A percentile compares a stretch with the other conserved stretches of the same genome.
Conservation (phyloP, 2,888 invertebrate genomes). For the Rotaria magnacalcarata region DNA sequence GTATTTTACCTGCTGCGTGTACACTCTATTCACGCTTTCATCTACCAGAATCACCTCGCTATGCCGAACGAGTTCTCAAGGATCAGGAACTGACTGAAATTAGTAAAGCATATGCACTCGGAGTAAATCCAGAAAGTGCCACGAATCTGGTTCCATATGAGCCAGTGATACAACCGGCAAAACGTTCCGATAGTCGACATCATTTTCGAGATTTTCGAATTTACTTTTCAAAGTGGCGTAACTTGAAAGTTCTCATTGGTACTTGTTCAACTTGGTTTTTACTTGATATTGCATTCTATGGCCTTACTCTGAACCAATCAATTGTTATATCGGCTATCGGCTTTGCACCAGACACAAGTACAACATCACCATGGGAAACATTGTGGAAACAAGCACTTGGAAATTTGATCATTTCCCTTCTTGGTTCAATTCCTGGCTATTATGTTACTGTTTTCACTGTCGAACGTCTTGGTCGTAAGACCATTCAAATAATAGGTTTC, state of each 20-base stretch:
- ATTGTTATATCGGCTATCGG: constrained; percentile 41
- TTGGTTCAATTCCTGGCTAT: constrained; percentile 42
- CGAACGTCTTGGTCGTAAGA: constrained; percentile 35
- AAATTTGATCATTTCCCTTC: constrained; percentile 41
- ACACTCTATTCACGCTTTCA: constrained; percentile 35
- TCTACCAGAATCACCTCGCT: constrained; percentile 39
- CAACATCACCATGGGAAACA: constrained; percentile 37
- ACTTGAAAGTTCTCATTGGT: constrained; percentile 38
- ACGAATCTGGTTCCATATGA: neutral
- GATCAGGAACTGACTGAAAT: neutral
- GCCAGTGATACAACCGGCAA: neutral
- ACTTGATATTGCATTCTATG: constrained; percentile 43
- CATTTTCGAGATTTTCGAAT: constrained; percentile 33
- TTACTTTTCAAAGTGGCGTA: constrained; percentile 44
- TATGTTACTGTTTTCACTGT: constrained; percentile 37
- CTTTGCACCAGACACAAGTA: constrained; percentile 28
- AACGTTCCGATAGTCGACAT: neutral
- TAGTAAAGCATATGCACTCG: neutral
- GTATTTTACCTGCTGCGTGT: constrained; percentile 31
- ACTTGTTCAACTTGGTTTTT: constrained; percentile 42
- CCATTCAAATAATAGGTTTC: constrained; percentile 43
- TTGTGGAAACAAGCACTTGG: constrained; percentile 40
- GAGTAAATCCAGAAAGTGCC: neutral
- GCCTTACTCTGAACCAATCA: constrained; percentile 38
- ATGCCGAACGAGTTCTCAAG: neutral